These are phyloP conservation scores for Microctonus aethiopoides DNA, from an alignment of 2,888 invertebrate species.

Conservation along the genomic window DNA sequence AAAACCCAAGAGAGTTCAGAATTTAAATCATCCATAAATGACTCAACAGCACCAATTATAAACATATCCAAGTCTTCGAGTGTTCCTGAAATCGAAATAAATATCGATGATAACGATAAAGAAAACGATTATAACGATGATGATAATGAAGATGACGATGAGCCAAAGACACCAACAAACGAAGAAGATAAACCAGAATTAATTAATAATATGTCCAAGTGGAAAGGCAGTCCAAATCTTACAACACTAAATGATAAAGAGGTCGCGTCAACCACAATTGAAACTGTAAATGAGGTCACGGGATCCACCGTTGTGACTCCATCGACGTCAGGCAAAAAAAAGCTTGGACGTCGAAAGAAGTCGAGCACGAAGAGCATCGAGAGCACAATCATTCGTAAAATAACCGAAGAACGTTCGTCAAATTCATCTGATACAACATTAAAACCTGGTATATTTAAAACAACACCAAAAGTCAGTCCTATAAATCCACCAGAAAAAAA, in stretches of 20 bases:
- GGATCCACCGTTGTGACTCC: slow-evolving; percentile 43
- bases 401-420: slow-evolving; percentile 39
- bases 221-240: slow-evolving; percentile 57
- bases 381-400: slow-evolving; percentile 61
- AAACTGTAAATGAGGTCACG: slow-evolving; percentile 33
- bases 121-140: slow-evolving; percentile 12
- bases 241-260: slow-evolving; percentile 52
- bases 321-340: slow-evolving; percentile 57
- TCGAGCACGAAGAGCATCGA: slow-evolving; percentile 57
- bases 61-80: slow-evolving; percentile 41
- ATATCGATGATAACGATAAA: not conserved
- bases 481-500: slow-evolving; percentile 47
- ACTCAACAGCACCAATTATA: slow-evolving; percentile 45
- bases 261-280: slow-evolving; percentile 41
- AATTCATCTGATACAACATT: slow-evolving; percentile 42
- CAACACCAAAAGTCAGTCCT: slow-evolving; percentile 36
- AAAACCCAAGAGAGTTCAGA: not conserved
- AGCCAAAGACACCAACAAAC: slow-evolving; percentile 56
- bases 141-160: slow-evolving; percentile 44
- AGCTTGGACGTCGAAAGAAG: slow-evolving; percentile 55
- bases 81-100: slow-evolving; percentile 9
- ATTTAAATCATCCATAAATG: slow-evolving; percentile 30
- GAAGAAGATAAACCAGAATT: slow-evolving; percentile 42
- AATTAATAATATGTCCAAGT: slow-evolving; percentile 53
- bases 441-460: slow-evolving; percentile 40